A percentile compares a stretch with the other conserved stretches of the same genome.
These are phyloP conservation scores for Sesia apiformis DNA, from an alignment of 2,888 invertebrate species.

Conservation along the genomic window DNA sequence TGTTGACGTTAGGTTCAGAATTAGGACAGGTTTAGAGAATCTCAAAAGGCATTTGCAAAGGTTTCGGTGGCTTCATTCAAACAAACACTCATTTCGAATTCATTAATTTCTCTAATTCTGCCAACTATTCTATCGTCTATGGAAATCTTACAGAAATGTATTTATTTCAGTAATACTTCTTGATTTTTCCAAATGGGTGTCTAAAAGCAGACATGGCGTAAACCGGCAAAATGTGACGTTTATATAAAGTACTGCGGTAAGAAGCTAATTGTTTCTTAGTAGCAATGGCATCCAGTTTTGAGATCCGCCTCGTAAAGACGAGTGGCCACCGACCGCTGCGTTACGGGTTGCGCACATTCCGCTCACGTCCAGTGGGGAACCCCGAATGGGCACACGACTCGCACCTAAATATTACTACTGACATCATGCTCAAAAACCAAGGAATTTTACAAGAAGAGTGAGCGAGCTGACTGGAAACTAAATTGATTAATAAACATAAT, in stretches of 20 bases:
- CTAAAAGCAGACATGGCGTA: constrained; percentile 24
- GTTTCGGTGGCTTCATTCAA: too few relatives aligned
- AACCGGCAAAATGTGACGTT: not conserved
- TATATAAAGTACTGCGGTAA: not conserved
- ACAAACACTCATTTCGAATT: too few relatives aligned
- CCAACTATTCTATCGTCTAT: too few relatives aligned
- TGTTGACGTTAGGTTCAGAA: too few relatives aligned
- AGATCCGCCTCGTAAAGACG: constrained; percentile 32
- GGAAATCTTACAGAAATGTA: too few relatives aligned
- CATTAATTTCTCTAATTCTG: too few relatives aligned
- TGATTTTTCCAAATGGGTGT: constrained; percentile 4
- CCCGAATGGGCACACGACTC: constrained; percentile 37
- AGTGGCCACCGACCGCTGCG: constrained; percentile 5
- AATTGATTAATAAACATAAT: constrained; percentile 18
- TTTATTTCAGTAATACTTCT: too few relatives aligned
- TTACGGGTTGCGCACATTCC: constrained; percentile 22
- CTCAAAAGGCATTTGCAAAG: too few relatives aligned
- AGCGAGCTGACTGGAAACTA: constrained; percentile 22
- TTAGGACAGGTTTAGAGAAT: too few relatives aligned
- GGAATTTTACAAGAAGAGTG: constrained; percentile 20
- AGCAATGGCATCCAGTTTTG: constrained; percentile 10
- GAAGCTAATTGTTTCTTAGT: not conserved
- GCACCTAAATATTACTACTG: constrained; percentile 44
- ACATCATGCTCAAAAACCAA: constrained; percentile 41
- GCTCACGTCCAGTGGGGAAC: constrained; percentile 50